A percentile compares a stretch with the other conserved stretches of the same genome.
Evolutionary conservation across 2,888 invertebrate species (phyloP).

Genomic region (Aelia acuminata): DNA sequence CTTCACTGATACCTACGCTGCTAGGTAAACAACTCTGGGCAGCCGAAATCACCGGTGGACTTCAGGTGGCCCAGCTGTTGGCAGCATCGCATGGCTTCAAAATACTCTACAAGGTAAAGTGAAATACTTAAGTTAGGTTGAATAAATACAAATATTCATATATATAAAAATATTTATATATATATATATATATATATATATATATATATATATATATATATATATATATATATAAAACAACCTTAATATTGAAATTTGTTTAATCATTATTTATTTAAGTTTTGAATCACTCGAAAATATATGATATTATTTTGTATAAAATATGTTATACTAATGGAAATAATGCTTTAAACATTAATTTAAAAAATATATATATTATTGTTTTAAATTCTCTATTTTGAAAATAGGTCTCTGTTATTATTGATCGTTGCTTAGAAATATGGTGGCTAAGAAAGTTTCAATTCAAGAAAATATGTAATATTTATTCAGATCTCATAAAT

Average conservation of each 20-base stretch:
- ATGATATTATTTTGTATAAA: background rate
- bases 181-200: too few relatives aligned
- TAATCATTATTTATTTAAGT: too few relatives aligned
- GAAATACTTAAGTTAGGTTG: background rate
- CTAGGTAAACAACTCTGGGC: constrained; percentile 75
- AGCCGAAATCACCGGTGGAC: constrained; percentile 80
- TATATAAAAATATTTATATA: too few relatives aligned
- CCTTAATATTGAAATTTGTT: too few relatives aligned
- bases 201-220: too few relatives aligned
- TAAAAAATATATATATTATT: too few relatives aligned
- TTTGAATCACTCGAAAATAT: too few relatives aligned
- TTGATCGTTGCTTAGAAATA: background rate
- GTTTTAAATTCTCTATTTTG: background rate
- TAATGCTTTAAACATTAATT: background rate
- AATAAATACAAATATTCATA: too few relatives aligned
- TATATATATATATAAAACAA: too few relatives aligned
- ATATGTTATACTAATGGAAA: background rate
- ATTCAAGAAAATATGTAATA: too few relatives aligned
- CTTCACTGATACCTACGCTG: background rate
- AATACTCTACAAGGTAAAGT: constrained; percentile 81
- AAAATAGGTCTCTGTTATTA: background rate
- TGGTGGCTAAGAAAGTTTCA: constrained; percentile 10
- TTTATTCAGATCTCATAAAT: too few relatives aligned
- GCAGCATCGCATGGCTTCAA: constrained; percentile 81
- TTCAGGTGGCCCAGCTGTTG: constrained; percentile 78